Base-by-base conservation (phyloP, 2,888 invertebrate genomes). In the Troglohyphantes excavatus region DNA sequence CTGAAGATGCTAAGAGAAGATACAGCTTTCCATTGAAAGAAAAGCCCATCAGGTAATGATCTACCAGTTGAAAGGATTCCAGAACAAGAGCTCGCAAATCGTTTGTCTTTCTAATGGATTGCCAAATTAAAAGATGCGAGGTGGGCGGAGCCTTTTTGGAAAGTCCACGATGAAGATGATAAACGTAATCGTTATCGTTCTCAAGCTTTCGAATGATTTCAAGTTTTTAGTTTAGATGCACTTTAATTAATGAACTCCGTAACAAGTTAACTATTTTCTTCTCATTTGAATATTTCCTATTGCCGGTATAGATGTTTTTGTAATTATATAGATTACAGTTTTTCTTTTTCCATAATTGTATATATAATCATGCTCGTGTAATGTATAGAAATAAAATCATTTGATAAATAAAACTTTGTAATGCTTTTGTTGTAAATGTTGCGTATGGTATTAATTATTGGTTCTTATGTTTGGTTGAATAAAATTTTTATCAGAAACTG, bases 121-220 rank as follows among this genome's bases (percentile, higher is more conserved):
- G 67, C 59, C 27, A 88, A 88, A 88, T 88, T 88, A 88, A 88
- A 82, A 82, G 82, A 88, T 81, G 76, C 73, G 75, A 75, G 43
- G 26, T 43, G 27, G 88, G 67, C 88, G 43, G 65, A 33, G 39
- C 65, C 63, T 3, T 27, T 82, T 59, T 17, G 21, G 27, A 88
- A 82, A 76, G 68, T 59, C 61, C 75, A 65, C 70, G 76, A 88
- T 88, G 76, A 75, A 75, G 68, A 82, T 61, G 81, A 88, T 82
- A 73, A 88, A 82, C 82, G 26, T 82, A 88, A 88, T 88, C 82
- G 68, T 82, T 75, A 75, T 75, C 81, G 75, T 79, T 82, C 23
- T 70, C 59, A 23, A 27, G 13, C 29, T 61, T 59, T 29, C 63
- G 33, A 65, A 73, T 21, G 43, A 65, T 72, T 65, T 72, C 43